These are phyloP conservation scores for Paratilapia polleni DNA, from an alignment of 2,113 vertebrate species.

Conservation along the genomic window DNA sequence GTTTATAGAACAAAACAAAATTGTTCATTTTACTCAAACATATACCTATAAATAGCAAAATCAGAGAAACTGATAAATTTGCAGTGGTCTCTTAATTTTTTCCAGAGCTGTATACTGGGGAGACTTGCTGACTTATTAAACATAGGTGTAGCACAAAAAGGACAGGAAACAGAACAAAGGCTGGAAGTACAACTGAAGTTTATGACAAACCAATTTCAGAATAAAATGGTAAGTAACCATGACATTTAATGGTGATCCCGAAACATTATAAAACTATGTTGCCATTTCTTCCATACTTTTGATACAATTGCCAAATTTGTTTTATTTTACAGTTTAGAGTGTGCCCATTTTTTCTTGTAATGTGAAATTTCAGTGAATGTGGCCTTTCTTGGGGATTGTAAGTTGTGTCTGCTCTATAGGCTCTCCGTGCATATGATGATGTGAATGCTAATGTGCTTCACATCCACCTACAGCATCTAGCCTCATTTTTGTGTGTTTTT, in stretches of 20 bases:
- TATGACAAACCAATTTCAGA: not conserved
- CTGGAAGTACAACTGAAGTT: not conserved
- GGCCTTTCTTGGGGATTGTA: not conserved
- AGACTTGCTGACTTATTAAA: no score
- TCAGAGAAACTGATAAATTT: no score
- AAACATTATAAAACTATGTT: no score
- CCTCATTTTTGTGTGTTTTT: conserved; percentile 46
- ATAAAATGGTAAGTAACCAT: not conserved
- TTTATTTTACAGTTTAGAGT: not conserved
- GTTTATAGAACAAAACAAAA: no score
- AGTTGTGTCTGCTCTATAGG: not conserved
- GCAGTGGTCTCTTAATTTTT: no score
- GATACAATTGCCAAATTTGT: not conserved
- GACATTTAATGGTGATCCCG: no score
- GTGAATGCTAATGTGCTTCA: conserved; percentile 11
- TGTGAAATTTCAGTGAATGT: not conserved
- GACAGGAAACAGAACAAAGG: not conserved
- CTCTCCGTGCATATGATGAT: not conserved
- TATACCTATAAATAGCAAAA: no score
- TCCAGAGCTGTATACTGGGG: no score
- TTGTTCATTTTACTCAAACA: no score
- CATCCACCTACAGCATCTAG: not conserved
- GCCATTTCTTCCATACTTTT: not conserved
- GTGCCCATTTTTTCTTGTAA: not conserved
- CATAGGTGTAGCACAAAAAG: not conserved